Conservation (phyloP, 2,797 vertebrate species). For the Acrocephalus scirpaceus region DNA sequence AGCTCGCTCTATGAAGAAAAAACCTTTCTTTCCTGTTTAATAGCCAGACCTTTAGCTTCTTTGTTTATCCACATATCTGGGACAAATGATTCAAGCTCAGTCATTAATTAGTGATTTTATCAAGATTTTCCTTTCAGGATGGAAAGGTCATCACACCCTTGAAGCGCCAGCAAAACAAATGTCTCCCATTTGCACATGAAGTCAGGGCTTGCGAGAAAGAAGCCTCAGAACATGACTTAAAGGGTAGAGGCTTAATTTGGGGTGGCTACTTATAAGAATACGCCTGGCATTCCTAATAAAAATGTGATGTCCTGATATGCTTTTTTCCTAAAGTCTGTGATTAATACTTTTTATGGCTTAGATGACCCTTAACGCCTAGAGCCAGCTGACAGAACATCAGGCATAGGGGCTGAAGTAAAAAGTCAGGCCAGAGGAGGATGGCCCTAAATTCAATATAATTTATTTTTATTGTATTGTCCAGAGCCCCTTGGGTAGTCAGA, state of each 20-base stretch:
- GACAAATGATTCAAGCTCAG: conserved; percentile 41
- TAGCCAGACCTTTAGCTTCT: conserved; percentile 58
- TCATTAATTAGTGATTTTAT: conserved; percentile 64
- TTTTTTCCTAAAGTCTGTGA: neutral
- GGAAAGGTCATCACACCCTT: conserved; percentile 62
- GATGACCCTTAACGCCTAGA: neutral
- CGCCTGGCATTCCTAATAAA: neutral
- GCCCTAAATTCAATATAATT: neutral
- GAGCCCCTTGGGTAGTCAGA: neutral
- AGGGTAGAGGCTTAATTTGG: neutral
- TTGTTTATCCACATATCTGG: conserved; percentile 45
- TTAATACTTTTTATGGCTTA: neutral
- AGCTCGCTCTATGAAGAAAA: neutral
- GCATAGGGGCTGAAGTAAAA: neutral
- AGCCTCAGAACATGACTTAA: neutral
- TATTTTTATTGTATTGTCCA: neutral
- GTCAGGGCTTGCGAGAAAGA: neutral
- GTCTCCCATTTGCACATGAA: neutral
- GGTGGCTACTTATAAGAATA: neutral
- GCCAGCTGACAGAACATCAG: neutral
- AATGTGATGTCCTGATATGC: neutral
- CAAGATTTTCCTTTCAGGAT: conserved; percentile 46
- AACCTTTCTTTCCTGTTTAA: conserved; percentile 17
- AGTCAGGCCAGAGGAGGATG: neutral
- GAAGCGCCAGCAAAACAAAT: conserved; percentile 27